A percentile compares a stretch with the other conserved stretches of the same genome.
Evolutionary conservation across 2,888 invertebrate species (phyloP).

Genomic region (Coleophora flavipennella): DNA sequence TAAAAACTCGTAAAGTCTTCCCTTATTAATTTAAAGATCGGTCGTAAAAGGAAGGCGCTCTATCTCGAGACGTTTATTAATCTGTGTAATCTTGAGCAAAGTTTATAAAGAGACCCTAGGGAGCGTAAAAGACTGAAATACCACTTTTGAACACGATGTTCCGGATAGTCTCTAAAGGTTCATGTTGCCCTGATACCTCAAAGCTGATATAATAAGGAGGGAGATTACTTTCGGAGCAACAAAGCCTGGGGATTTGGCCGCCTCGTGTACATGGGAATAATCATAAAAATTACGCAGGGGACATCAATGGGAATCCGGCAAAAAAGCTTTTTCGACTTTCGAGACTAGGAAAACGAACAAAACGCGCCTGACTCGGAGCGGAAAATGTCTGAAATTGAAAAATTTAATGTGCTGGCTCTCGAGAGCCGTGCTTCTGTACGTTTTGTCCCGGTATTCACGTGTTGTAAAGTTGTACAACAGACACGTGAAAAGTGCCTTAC

Average conservation of each 20-base stretch:
- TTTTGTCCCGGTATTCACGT: not conserved
- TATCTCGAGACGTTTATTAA: constrained; percentile 27
- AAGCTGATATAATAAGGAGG: constrained; percentile 9
- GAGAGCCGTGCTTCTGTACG: not conserved
- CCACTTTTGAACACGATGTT: constrained; percentile 26
- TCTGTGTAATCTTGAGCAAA: constrained; percentile 30
- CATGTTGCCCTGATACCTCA: constrained; percentile 14
- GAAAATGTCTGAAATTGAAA: constrained; percentile 2
- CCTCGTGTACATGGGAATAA: not conserved
- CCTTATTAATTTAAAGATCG: constrained; percentile 42
- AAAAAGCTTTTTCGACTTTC: not conserved
- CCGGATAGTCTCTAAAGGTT: constrained; percentile 18
- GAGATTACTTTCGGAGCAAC: constrained; percentile 7
- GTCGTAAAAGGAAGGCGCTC: constrained; percentile 34
- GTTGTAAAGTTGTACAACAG: too few relatives aligned
- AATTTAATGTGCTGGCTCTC: constrained; percentile 1
- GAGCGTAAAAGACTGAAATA: constrained; percentile 24
- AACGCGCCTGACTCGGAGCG: not conserved
- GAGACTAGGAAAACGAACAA: not conserved
- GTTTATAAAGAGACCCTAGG: constrained; percentile 10
- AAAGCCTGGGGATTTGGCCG: constrained; percentile 1
- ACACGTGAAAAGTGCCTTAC: too few relatives aligned
- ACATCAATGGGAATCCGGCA: not conserved
- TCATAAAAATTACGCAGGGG: not conserved
- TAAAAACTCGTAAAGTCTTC: constrained; percentile 33